Percentiles rank a stretch among this genome's conserved stretches.
phyloP scores from a whole-genome alignment of 2,113 vertebrate species.

The Hippocampus barbouri region DNA sequence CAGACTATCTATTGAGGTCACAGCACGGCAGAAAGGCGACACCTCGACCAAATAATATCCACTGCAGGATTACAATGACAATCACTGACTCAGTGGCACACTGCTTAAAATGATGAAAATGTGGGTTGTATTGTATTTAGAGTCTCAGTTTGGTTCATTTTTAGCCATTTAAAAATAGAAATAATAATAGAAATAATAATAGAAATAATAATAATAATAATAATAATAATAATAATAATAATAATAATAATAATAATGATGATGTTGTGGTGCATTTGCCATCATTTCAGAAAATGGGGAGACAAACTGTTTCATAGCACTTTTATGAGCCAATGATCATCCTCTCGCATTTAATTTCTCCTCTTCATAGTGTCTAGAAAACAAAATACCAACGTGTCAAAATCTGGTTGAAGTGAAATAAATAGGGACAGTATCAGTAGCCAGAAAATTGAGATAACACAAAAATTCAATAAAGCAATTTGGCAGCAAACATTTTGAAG shows the following conservation, averaged over 20 bases:
- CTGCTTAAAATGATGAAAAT: not conserved
- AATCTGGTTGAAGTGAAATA: not conserved
- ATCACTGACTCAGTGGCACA: not conserved
- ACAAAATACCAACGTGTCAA: not conserved
- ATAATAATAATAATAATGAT: not conserved
- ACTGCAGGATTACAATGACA: slow-evolving; percentile 20
- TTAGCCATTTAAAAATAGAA: not conserved
- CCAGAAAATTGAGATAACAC: not conserved
- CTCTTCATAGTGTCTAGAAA: not conserved
- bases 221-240: too few species aligned
- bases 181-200: not conserved
- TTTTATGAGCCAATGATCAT: not conserved
- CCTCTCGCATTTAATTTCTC: not conserved
- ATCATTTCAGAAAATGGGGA: not conserved
- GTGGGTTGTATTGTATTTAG: not conserved
- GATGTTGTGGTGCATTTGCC: too few species aligned
- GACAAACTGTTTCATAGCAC: not conserved
- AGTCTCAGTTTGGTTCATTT: not conserved
- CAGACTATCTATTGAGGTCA: slow-evolving; percentile 63
- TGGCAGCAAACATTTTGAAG: too few species aligned
- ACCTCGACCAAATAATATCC: slow-evolving; percentile 26
- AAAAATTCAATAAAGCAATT: not conserved
- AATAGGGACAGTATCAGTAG: not conserved
- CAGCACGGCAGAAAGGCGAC: slow-evolving; percentile 19
- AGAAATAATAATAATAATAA: not conserved